Base-by-base conservation (phyloP, 2,797 vertebrate genomes). In the Xyrichtys novacula region DNA sequence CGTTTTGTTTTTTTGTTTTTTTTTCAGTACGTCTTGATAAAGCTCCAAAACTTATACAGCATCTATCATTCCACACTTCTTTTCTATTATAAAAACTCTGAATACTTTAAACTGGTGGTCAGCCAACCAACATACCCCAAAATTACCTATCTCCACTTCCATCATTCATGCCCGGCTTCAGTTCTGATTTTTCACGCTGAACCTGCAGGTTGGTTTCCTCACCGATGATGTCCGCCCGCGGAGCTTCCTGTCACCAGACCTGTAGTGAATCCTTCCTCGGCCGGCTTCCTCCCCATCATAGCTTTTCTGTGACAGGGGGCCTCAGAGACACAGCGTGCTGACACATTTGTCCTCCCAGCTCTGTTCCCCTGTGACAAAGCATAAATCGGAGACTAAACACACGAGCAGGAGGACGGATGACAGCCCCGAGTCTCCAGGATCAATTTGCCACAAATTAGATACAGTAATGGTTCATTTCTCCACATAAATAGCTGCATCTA, bases 401-500 rank as follows among this genome's bases (percentile, higher is more conserved):
- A 78, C 65, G 57, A 71, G 71, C 76, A 66, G 25, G 70, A 74
- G 81, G 89, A 85, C 80, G 71, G 85, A 91, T 89, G 87, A 78
- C 85, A 75, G 74, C 67, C 71, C 71, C 9, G 29, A 74, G 81
- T 86, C 83, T 84, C 72, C 67, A 55, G 80, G 90, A 92, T 92
- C 85, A 87, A 88, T 90, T 91, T 87, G 67, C 85, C 74, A 82
- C 86, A 90, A 91, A 93, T 93, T 89, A 93, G 86, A 88, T 85
- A 75, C 84, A 84, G 88, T 83, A 85, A 89, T 85, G 90, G 80
- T 81, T 92, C 83, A 91, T 92, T 93, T 93, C 81, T 81, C 70
- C 71, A 75, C 83, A 88, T 89, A 92, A 92, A 92, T 85, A 89
- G 77, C 22, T 62, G 77, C 60, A 63, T 73, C 83, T 50, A 26